Base-by-base conservation (phyloP, 2,797 vertebrate species). In the Phylloscopus collybita region DNA sequence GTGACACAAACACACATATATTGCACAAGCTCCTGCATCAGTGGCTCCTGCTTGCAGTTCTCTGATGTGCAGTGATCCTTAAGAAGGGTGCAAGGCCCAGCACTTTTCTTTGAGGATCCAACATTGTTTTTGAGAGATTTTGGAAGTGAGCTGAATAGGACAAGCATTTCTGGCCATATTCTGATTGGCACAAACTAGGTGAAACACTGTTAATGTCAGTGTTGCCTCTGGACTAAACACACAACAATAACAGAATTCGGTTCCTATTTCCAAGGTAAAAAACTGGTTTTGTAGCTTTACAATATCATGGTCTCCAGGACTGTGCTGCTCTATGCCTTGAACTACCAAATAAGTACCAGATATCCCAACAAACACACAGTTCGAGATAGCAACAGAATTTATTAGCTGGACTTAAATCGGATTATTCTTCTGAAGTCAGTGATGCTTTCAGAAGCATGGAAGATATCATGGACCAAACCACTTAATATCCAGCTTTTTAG, bases 11-110 rank as follows among this genome's bases (percentile, higher is more conserved):
- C 40, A 42, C 23, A 66, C 71, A 40, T 47, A 56, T 23, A 75
- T 54, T 82, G 81, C 82, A 86, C 75, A 86, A 86, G 72, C 54
- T 88, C 89, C 85, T 86, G 57, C 85, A 86, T 88, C 95, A 91
- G 67, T 76, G 78, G 45, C 38, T 64, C 32, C 16, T 90, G 60
- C 79, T 66, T 57, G 44, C 64, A 53, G 64, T 45, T 70, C 72
- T 91, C 54, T 80, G 50, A 75, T 80, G 73, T 56, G 49, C 42
- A 51, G 14, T 21, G 56, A 34, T 69, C 79, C 61, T 57, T 69
- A 72, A 27, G 50, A 88, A 76, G 44, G 22, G 60, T 50, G 64
- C 0, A 1, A 74, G 23, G 49, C 27, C 56, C 32, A 69, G 18
- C 42, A 64, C 53, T 79, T 61, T 29, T n/a, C 36, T 93, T 53